These are phyloP conservation scores for Achlya flavicornis DNA, from an alignment of 2,888 invertebrate species.

Conservation along the genomic window DNA sequence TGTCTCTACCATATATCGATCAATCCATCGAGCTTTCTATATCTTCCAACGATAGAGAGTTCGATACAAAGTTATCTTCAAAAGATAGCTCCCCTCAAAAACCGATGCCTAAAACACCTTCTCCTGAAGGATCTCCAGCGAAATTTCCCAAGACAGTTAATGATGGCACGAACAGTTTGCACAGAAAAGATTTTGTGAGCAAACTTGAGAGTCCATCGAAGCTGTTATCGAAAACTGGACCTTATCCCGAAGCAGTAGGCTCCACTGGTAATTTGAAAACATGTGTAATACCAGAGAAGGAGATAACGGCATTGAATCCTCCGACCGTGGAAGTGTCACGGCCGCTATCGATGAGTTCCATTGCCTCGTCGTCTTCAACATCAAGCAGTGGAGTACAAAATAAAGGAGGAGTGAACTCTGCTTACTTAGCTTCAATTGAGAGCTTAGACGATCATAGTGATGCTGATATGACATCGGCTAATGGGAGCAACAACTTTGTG, in stretches of 20 bases:
- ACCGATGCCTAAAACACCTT: constrained; percentile 51
- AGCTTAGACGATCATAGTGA: constrained; percentile 93
- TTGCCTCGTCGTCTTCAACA: constrained; percentile 89
- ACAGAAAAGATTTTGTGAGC: constrained; percentile 65
- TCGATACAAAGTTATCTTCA: constrained; percentile 73
- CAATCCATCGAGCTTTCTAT: constrained; percentile 79
- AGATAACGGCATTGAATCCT: constrained; percentile 79
- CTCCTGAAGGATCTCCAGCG: constrained; percentile 56
- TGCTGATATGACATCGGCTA: constrained; percentile 83
- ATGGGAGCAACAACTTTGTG: constrained; percentile 74
- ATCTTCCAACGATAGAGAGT: constrained; percentile 78
- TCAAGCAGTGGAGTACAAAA: constrained; percentile 85
- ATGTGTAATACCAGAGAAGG: constrained; percentile 63
- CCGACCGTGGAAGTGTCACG: constrained; percentile 84
- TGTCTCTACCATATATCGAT: constrained; percentile 77
- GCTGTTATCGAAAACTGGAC: constrained; percentile 61
- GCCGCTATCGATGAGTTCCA: constrained; percentile 90
- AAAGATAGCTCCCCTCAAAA: constrained; percentile 72
- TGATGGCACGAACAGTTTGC: constrained; percentile 68
- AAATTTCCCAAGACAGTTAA: constrained; percentile 58
- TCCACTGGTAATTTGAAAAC: constrained; percentile 77
- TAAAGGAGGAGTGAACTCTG: constrained; percentile 87
- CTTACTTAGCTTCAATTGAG: constrained; percentile 94
- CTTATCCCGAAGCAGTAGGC: constrained; percentile 69
- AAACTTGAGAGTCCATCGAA: constrained; percentile 59